Conservation (phyloP, 2,888 invertebrate species). For the Oxystoma pomonae region DNA sequence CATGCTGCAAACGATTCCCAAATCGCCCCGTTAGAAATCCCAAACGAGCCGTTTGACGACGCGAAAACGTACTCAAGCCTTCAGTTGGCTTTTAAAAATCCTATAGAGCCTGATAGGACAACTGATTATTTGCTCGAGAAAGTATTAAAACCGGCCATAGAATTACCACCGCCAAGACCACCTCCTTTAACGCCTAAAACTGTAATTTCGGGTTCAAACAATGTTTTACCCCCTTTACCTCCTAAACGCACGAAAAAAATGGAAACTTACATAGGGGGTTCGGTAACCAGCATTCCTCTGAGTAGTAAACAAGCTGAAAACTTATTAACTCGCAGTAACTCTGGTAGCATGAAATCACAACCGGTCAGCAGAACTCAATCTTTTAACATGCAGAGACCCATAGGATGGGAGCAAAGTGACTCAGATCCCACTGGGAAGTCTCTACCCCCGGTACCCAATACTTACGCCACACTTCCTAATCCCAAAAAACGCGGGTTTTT, state of each 20-base stretch:
- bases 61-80: constrained; percentile 79
- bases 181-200: constrained; percentile 25
- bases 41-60: constrained; percentile 63
- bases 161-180: constrained; percentile 6
- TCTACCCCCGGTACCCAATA: constrained; percentile 47
- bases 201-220: constrained; percentile 52
- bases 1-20: constrained; percentile 52
- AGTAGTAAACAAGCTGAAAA: constrained; percentile 30
- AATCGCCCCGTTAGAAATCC: constrained; percentile 18
- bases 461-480: constrained; percentile 47
- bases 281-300: constrained; percentile 30
- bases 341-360: constrained; percentile 28
- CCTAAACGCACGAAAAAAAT: constrained; percentile 70
- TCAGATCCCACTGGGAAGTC: constrained; percentile 38
- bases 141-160: not conserved
- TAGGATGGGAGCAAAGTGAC: constrained; percentile 42
- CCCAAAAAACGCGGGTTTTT: constrained; percentile 61
- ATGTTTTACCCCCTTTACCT: constrained; percentile 66
- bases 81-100: constrained; percentile 83
- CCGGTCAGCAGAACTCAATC: constrained; percentile 39
- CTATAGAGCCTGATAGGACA: constrained; percentile 36
- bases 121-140: not conserved
- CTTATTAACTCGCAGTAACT: constrained; percentile 29
- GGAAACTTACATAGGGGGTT: constrained; percentile 44
- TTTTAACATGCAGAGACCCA: constrained; percentile 37